Base-by-base conservation (phyloP, 2,888 invertebrate species). In the Eudemis profundana region DNA sequence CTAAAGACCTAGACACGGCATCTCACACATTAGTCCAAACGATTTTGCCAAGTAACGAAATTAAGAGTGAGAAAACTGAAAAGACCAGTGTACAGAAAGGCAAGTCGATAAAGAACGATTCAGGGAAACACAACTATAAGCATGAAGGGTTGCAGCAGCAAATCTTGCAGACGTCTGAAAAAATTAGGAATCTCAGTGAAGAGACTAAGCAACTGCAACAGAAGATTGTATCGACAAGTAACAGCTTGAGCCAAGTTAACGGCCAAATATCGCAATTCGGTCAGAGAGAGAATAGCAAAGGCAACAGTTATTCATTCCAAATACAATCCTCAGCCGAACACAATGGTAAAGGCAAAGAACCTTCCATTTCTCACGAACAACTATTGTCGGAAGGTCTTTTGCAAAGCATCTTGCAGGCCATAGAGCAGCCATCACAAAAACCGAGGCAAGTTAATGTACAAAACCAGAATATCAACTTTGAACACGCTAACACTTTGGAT, bases 371-470 rank as follows among this genome's bases (percentile, higher is more conserved):
- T 10, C 97, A 97, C 74, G 95, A 95, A 12, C 96, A 96, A 80
- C 93, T 97, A 0, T 84, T 97, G 0, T 96, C 96, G 0, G 95
- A 96, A 78, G 96, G 96, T 1, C 88, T 97, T 0, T 82, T 97
- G 1, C 96, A 97, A 78, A 96, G 96, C 57, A 96, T 97, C 62
- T 82, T 97, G 1, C 94, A 96, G 68, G 97, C 97, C 0, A 96
- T 97, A 51, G 97, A 97, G 77, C 95, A 96, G 69, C 96, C 96
- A 0, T 42, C 0, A 15, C 57, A 51, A 44, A 65, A 56, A 1
- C 47, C 54, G 0, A 64, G 61, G n/a, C 68, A 65, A 56, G 56
- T 57, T 4, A 68, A 50, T 53, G 68, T 53, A 3, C 65, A 65
- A 23, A 74, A 53, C 72, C 79, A 57, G 79, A 82, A 66, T 74